These are phyloP conservation scores for Punctoribates punctum DNA, from an alignment of 2,888 invertebrate genomes.

Conservation along the genomic window DNA sequence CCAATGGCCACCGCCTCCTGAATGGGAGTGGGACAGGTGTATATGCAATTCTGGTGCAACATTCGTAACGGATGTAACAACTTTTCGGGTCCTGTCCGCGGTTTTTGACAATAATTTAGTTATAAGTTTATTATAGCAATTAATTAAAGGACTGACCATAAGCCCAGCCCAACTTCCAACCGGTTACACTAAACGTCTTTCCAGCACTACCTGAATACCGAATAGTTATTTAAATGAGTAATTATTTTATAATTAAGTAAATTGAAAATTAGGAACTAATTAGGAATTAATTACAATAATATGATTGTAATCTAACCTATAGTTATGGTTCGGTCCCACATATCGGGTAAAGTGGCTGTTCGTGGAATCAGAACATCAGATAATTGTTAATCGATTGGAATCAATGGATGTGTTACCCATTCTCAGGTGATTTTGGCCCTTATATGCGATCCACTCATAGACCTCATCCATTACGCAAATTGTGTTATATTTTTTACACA, in stretches of 20 bases:
- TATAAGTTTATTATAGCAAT: background rate
- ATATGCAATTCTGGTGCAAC: slow-evolving; percentile 90
- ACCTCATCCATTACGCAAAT: slow-evolving; percentile 94
- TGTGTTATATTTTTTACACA: slow-evolving; percentile 88
- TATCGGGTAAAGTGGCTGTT: slow-evolving; percentile 78
- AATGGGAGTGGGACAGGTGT: slow-evolving; percentile 82
- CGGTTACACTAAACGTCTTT: slow-evolving; percentile 95
- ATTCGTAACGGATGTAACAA: slow-evolving; percentile 74
- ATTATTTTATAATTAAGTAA: background rate
- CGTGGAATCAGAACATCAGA: slow-evolving; percentile 37
- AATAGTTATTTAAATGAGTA: background rate
- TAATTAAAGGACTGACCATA: slow-evolving; percentile 56
- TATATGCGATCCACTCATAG: slow-evolving; percentile 93
- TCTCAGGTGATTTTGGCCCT: slow-evolving; percentile 75
- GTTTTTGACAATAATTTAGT: no score
- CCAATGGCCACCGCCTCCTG: slow-evolving; percentile 86
- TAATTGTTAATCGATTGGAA: background rate
- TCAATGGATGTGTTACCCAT: slow-evolving; percentile 65
- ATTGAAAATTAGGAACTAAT: background rate
- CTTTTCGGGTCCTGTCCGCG: slow-evolving; percentile 62
- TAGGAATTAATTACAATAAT: background rate
- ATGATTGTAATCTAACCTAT: slow-evolving; percentile 56
- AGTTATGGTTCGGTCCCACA: slow-evolving; percentile 97
- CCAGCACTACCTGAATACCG: slow-evolving; percentile 77
- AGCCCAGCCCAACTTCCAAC: slow-evolving; percentile 96